phyloP scores from a whole-genome alignment of 2,888 invertebrate species.

The Acrobasis consociella region DNA sequence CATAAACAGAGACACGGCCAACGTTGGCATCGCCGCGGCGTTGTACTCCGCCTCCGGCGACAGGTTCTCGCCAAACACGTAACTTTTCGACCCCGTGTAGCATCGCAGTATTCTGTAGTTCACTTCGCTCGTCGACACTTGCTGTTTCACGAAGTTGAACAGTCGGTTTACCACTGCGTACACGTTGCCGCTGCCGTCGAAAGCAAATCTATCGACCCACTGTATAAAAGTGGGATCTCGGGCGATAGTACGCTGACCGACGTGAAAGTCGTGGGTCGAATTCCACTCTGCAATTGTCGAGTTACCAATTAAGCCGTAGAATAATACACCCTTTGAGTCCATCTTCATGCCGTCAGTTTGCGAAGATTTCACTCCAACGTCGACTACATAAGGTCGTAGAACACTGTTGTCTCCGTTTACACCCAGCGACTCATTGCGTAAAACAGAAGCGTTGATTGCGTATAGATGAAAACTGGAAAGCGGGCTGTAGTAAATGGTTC shows the following conservation, averaged over 20 bases:
- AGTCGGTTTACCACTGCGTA: slow-evolving; percentile 87
- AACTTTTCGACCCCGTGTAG: slow-evolving; percentile 84
- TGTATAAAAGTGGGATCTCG: slow-evolving; percentile 86
- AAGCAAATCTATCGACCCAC: slow-evolving; percentile 88
- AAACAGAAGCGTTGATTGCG: slow-evolving; percentile 83
- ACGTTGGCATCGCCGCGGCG: slow-evolving; percentile 54
- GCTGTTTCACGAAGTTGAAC: slow-evolving; percentile 85
- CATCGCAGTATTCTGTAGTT: slow-evolving; percentile 87
- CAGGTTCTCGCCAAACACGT: slow-evolving; percentile 81
- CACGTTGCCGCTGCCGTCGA: slow-evolving; percentile 85
- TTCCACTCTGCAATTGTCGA: slow-evolving; percentile 89
- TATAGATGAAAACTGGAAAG: slow-evolving; percentile 87
- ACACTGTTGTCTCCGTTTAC: slow-evolving; percentile 50
- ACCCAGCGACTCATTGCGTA: slow-evolving; percentile 80
- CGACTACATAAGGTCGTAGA: slow-evolving; percentile 76
- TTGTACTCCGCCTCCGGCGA: slow-evolving; percentile 42
- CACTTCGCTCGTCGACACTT: slow-evolving; percentile 80
- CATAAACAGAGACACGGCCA: slow-evolving; percentile 56
- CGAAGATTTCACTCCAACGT: slow-evolving; percentile 85
- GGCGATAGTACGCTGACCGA: slow-evolving; percentile 85
- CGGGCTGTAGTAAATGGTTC: slow-evolving; percentile 86
- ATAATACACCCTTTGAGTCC: slow-evolving; percentile 86
- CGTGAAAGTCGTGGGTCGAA: slow-evolving; percentile 80
- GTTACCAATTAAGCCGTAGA: slow-evolving; percentile 86
- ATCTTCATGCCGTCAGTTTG: slow-evolving; percentile 90